Conservation (phyloP, 2,113 vertebrate species). For the Sus scrofa region DNA sequence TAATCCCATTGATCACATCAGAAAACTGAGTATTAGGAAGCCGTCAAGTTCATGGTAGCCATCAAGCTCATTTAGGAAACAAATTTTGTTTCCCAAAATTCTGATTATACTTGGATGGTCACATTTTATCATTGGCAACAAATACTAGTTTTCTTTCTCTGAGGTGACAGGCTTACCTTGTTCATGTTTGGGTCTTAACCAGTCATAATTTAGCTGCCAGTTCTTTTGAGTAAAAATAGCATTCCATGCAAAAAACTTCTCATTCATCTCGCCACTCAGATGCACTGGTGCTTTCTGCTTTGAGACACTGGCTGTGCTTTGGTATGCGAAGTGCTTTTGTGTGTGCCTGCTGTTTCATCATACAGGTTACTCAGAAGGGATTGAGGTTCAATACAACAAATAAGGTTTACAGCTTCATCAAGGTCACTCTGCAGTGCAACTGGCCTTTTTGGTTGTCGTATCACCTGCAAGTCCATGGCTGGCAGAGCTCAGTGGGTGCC, state of each 20-base stretch:
- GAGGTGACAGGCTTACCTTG: neutral
- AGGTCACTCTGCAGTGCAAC: neutral
- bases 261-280: neutral
- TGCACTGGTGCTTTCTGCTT: neutral
- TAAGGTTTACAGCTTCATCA: neutral
- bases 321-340: neutral
- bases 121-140: neutral
- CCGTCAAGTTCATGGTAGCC: neutral
- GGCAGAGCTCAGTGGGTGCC: too few species aligned
- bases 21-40: neutral
- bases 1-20: neutral
- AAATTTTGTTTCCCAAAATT: neutral
- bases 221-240: neutral
- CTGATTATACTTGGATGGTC: neutral
- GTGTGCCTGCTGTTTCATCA: neutral
- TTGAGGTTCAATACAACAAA: neutral
- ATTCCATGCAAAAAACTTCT: neutral
- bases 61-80: too few species aligned
- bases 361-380: neutral
- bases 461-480: too few species aligned
- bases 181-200: neutral
- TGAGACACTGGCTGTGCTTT: accelerated
- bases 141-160: neutral
- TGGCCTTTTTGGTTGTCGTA: neutral
- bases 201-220: neutral